phyloP scores from a whole-genome alignment of 2,888 invertebrate genomes.

The Tiphia femorata region DNA sequence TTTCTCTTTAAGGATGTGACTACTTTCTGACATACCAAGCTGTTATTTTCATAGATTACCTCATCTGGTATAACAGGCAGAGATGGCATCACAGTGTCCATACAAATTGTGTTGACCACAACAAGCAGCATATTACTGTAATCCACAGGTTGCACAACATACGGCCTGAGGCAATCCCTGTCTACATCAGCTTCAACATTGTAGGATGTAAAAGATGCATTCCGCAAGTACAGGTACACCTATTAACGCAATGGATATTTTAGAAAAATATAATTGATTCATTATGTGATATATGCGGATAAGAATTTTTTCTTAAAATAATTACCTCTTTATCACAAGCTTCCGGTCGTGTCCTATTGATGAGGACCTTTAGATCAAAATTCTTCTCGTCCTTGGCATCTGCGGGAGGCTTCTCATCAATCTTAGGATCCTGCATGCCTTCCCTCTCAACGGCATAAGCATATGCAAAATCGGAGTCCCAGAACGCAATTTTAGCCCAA shows the following conservation, averaged over 20 bases:
- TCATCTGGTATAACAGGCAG: slow-evolving; percentile 68
- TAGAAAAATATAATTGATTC: background rate
- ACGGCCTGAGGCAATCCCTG: slow-evolving; percentile 71
- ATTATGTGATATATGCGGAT: too few relatives aligned
- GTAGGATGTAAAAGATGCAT: slow-evolving; percentile 50
- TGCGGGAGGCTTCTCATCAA: slow-evolving; percentile 50
- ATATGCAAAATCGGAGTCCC: slow-evolving; percentile 55
- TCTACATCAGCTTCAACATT: slow-evolving; percentile 48
- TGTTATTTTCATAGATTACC: slow-evolving; percentile 71
- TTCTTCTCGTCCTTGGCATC: slow-evolving; percentile 71
- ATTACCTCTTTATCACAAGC: slow-evolving; percentile 84
- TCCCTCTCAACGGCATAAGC: slow-evolving; percentile 53
- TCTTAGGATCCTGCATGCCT: slow-evolving; percentile 46
- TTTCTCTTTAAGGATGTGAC: slow-evolving; percentile 77
- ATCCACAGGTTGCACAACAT: slow-evolving; percentile 81
- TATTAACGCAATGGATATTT: slow-evolving; percentile 16
- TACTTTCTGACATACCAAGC: slow-evolving; percentile 74
- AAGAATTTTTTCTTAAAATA: too few relatives aligned
- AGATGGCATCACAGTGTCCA: slow-evolving; percentile 69
- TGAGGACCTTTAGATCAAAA: slow-evolving; percentile 76
- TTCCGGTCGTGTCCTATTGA: slow-evolving; percentile 84
- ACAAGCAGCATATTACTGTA: slow-evolving; percentile 85
- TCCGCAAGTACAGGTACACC: slow-evolving; percentile 68
- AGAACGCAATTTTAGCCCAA: slow-evolving; percentile 58
- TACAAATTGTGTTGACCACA: slow-evolving; percentile 76